Conservation (phyloP, 2,888 invertebrate species). For the Hyposoter dolosus region DNA sequence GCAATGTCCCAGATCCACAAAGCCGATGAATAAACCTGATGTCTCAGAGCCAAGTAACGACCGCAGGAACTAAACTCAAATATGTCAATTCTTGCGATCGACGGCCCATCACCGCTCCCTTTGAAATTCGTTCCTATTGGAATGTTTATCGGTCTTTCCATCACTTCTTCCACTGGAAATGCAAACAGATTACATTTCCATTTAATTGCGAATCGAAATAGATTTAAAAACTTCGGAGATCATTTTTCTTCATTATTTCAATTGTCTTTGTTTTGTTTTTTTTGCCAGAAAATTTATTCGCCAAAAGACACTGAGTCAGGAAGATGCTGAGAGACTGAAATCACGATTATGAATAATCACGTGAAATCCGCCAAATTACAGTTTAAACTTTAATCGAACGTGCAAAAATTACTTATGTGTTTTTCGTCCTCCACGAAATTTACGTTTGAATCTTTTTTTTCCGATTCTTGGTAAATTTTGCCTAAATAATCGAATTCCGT, state of each 20-base stretch:
- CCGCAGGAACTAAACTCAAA: conserved; percentile 81
- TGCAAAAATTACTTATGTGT: conserved; percentile 76
- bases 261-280: too few species aligned
- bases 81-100: conserved; percentile 77
- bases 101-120: conserved; percentile 69
- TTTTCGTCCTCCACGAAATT: conserved; percentile 62
- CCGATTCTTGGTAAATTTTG: conserved; percentile 79
- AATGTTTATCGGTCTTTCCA: conserved; percentile 80
- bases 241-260: too few species aligned
- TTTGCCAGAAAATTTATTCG: too few species aligned
- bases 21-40: conserved; percentile 81
- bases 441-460: conserved; percentile 72
- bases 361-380: not conserved
- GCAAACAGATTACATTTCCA: not conserved
- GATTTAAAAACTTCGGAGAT: not conserved
- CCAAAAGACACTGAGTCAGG: too few species aligned
- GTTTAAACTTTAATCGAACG: not conserved
- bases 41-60: conserved; percentile 79
- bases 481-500: conserved; percentile 77
- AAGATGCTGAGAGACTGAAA: too few species aligned
- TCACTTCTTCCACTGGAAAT: conserved; percentile 79
- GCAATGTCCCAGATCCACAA: conserved; percentile 82
- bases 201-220: not conserved
- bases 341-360: not conserved
- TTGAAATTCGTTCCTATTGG: conserved; percentile 75